Evolutionary conservation across 2,888 invertebrate species (phyloP).

Genomic region (Kryphioiulus occultus): DNA sequence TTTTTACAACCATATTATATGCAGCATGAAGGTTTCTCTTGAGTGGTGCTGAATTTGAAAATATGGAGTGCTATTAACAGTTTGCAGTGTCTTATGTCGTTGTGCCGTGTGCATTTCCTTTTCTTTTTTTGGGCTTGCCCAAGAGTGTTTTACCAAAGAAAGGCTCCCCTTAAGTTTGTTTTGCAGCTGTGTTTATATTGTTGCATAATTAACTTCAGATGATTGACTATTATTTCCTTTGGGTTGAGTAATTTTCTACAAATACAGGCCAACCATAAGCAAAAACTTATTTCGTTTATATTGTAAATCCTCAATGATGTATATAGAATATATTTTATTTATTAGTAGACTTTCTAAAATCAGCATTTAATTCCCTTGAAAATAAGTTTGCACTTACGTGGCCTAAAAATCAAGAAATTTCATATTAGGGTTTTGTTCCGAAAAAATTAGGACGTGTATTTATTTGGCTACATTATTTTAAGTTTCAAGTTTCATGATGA

Average conservation of each 20-base stretch:
- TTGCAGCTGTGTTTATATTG: background rate
- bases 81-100: background rate
- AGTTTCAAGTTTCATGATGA: background rate
- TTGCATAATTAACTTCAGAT: background rate
- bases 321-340: slow-evolving; percentile 6
- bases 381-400: background rate
- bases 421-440: background rate
- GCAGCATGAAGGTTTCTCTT: background rate
- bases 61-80: slow-evolving; percentile 10
- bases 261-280: background rate
- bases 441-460: background rate
- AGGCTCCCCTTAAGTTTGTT: background rate
- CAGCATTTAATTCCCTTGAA: background rate
- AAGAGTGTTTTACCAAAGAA: slow-evolving; percentile 13
- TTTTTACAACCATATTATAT: background rate
- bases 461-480: background rate
- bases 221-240: background rate
- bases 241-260: background rate
- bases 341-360: slow-evolving; percentile 1
- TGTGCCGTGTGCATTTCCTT: slow-evolving; percentile 4
- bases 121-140: slow-evolving; percentile 3
- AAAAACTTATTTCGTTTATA: background rate
- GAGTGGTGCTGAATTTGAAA: slow-evolving; percentile 11
- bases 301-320: background rate
- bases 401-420: background rate